Percentiles rank a stretch among this genome's conserved stretches.
Conservation (phyloP, 1,140 invertebrate species). For the Cydia strobilella region DNA sequence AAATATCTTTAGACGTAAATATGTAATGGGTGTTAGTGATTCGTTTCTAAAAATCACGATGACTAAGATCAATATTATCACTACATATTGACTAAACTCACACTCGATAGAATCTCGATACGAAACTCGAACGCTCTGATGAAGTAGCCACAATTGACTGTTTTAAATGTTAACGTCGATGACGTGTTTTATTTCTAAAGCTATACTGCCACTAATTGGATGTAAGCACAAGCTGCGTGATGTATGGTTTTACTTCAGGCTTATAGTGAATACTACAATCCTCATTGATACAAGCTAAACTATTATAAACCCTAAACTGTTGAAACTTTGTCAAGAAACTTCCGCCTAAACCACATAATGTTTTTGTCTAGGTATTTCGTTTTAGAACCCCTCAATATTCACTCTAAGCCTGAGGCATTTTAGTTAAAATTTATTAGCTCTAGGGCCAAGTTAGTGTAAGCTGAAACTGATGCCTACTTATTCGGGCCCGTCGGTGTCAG, state of each 20-base stretch:
- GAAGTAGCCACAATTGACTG: background rate
- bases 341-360: background rate
- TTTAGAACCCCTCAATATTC: background rate
- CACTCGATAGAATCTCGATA: conserved; percentile 20
- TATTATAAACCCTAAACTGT: background rate
- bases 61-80: background rate
- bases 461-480: conserved; percentile 47
- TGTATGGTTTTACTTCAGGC: background rate
- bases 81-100: background rate
- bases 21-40: conserved; percentile 10
- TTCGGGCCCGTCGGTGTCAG: conserved; percentile 41
- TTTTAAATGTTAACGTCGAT: background rate
- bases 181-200: conserved; percentile 15
- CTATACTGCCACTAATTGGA: conserved; percentile 28
- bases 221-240: conserved; percentile 26
- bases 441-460: conserved; percentile 48
- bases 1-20: background rate
- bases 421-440: conserved; percentile 68
- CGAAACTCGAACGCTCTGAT: background rate
- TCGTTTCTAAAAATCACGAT: background rate
- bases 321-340: conserved; percentile 1
- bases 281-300: background rate
- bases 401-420: conserved; percentile 36
- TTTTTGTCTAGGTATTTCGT: background rate
- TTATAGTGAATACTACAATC: background rate